These are phyloP conservation scores for Premnoplex brunnescens DNA, from an alignment of 2,797 vertebrate genomes.

Conservation along the genomic window DNA sequence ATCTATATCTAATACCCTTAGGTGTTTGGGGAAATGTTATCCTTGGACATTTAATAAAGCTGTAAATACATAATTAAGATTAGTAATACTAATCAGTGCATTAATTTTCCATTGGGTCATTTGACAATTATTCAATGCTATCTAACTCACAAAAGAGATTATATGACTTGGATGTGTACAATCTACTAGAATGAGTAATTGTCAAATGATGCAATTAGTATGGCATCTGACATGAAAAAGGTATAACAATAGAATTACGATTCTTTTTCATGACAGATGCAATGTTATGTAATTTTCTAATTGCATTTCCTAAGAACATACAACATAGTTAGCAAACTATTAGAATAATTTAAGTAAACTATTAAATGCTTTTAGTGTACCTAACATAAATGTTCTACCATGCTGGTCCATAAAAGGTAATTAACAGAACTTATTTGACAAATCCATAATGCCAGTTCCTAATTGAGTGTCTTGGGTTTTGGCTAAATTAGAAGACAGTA, in stretches of 20 bases:
- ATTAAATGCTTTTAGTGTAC: slow-evolving; percentile 19
- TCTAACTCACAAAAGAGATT: background rate
- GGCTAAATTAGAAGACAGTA: background rate
- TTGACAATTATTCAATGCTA: background rate
- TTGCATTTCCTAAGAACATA: background rate
- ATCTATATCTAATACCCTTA: background rate
- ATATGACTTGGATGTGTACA: background rate
- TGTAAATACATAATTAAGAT: slow-evolving; percentile 46
- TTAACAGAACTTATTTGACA: slow-evolving; percentile 34
- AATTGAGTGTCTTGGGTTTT: slow-evolving; percentile 11
- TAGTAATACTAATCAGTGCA: slow-evolving; percentile 12
- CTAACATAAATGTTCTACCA: background rate
- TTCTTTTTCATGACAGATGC: background rate
- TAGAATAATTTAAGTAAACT: slow-evolving; percentile 5
- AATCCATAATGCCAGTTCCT: slow-evolving; percentile 25
- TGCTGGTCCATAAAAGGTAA: slow-evolving; percentile 7
- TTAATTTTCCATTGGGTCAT: slow-evolving; percentile 27
- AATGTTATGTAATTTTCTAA: slow-evolving; percentile 4
- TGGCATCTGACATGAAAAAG: background rate
- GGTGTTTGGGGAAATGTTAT: background rate
- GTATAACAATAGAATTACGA: background rate
- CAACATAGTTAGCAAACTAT: background rate
- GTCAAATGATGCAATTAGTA: slow-evolving; percentile 8
- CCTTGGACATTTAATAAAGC: slow-evolving; percentile 19
- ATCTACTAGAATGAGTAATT: background rate